Conservation (phyloP, 2,113 vertebrate species). For the Ictalurus furcatus region DNA sequence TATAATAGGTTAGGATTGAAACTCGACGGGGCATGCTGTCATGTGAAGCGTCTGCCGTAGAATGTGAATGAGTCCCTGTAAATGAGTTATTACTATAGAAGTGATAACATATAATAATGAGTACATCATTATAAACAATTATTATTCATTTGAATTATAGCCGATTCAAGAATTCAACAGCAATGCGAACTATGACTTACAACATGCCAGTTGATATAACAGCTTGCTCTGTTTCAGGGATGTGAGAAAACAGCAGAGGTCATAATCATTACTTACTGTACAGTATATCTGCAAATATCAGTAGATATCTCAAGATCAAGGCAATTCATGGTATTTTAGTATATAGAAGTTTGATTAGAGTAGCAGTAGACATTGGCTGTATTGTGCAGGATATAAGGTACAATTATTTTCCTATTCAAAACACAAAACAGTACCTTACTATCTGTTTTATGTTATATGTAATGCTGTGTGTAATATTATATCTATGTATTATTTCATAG, state of each 20-base stretch:
- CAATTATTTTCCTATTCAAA: background rate
- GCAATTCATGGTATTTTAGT: background rate
- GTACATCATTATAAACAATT: background rate
- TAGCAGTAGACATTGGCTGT: background rate
- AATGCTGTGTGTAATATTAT: background rate
- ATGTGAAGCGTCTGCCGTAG: background rate
- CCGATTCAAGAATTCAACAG: background rate
- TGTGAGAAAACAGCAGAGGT: background rate
- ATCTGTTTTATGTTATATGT: background rate
- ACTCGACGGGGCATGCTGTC: background rate
- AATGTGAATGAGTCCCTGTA: background rate
- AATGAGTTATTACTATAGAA: background rate
- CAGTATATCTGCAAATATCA: background rate
- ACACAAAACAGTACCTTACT: background rate
- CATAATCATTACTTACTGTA: background rate
- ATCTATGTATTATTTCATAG: constrained; percentile 66
- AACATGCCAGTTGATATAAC: background rate
- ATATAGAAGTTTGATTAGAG: background rate
- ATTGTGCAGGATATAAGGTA: background rate
- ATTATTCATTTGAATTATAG: background rate
- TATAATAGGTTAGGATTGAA: background rate
- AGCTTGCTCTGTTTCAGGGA: background rate
- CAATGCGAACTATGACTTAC: background rate
- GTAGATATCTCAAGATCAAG: background rate
- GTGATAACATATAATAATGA: background rate